Percentiles rank a stretch among this genome's conserved stretches.
Evolutionary conservation across 2,888 invertebrate genomes (phyloP).

Genomic region (Bellardia pandia): DNA sequence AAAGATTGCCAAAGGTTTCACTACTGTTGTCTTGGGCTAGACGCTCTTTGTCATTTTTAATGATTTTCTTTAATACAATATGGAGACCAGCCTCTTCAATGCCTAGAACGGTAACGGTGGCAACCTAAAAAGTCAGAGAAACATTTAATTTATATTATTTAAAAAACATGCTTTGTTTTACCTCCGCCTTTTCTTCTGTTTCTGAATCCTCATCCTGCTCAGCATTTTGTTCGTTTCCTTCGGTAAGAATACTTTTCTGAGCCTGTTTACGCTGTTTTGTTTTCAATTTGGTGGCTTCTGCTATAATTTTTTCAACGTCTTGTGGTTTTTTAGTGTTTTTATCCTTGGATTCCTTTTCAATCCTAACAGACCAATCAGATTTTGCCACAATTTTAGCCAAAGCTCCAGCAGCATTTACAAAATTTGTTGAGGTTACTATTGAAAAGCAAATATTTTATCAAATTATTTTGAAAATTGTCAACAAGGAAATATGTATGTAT

Average conservation of each 20-base stretch:
- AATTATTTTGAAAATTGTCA: background rate
- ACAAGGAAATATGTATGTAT: background rate
- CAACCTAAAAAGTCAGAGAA: slow-evolving; percentile 32
- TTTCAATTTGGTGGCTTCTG: slow-evolving; percentile 77
- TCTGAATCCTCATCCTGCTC: slow-evolving; percentile 59
- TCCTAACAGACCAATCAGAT: slow-evolving; percentile 85
- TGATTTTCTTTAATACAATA: slow-evolving; percentile 90
- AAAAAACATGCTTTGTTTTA: background rate
- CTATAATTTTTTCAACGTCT: slow-evolving; percentile 78
- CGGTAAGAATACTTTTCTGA: slow-evolving; percentile 34
- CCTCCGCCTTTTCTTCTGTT: slow-evolving; percentile 63
- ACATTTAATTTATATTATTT: background rate
- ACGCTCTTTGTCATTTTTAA: slow-evolving; percentile 87
- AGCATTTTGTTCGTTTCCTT: slow-evolving; percentile 38
- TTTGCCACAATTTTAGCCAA: slow-evolving; percentile 84
- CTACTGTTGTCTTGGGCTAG: slow-evolving; percentile 80
- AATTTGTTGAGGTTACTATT: slow-evolving; percentile 81
- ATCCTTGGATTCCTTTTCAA: slow-evolving; percentile 73
- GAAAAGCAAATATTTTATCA: slow-evolving; percentile 41
- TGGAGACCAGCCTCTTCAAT: slow-evolving; percentile 91
- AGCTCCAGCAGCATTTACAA: slow-evolving; percentile 84
- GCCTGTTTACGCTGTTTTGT: slow-evolving; percentile 75
- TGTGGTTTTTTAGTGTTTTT: slow-evolving; percentile 74
- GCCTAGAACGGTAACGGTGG: slow-evolving; percentile 82
- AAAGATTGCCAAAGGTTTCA: slow-evolving; percentile 86